phyloP scores from a whole-genome alignment of 2,797 vertebrate genomes.

The Sorex maritimensis region DNA sequence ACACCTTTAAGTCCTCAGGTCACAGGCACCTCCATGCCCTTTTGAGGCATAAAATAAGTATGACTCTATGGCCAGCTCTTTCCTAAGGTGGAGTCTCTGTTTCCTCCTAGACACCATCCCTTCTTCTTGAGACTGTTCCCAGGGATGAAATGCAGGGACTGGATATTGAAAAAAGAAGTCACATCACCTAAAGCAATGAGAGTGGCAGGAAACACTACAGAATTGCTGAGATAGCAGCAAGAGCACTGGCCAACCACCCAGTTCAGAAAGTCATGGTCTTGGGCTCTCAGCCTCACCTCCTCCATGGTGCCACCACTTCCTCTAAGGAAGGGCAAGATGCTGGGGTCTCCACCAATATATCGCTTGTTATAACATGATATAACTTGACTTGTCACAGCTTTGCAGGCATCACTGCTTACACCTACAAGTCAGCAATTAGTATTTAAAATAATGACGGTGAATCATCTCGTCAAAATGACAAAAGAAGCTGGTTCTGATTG shows the following conservation, averaged over 20 bases:
- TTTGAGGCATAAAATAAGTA: neutral
- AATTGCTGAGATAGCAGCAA: neutral
- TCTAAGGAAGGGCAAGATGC: neutral
- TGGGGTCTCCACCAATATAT: neutral
- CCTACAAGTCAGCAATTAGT: neutral
- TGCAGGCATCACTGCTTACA: neutral
- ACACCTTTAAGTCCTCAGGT: neutral
- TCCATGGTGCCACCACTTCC: neutral
- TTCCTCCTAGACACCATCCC: fast-evolving
- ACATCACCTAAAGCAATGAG: neutral
- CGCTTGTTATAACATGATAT: neutral
- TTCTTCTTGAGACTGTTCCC: neutral
- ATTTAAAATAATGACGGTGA: conserved; percentile 27
- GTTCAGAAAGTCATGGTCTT: neutral
- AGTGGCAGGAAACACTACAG: neutral
- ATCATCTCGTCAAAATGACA: conserved; percentile 9
- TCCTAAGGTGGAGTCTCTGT: neutral
- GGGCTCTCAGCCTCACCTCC: neutral
- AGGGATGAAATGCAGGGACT: neutral
- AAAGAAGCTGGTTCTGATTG: conserved; percentile 18
- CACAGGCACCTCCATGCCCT: neutral
- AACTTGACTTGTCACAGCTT: neutral
- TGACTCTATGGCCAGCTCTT: neutral
- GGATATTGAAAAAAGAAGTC: neutral
- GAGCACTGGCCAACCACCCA: neutral